Base-by-base conservation (phyloP, 2,113 vertebrate genomes). In the Callithrix jacchus region DNA sequence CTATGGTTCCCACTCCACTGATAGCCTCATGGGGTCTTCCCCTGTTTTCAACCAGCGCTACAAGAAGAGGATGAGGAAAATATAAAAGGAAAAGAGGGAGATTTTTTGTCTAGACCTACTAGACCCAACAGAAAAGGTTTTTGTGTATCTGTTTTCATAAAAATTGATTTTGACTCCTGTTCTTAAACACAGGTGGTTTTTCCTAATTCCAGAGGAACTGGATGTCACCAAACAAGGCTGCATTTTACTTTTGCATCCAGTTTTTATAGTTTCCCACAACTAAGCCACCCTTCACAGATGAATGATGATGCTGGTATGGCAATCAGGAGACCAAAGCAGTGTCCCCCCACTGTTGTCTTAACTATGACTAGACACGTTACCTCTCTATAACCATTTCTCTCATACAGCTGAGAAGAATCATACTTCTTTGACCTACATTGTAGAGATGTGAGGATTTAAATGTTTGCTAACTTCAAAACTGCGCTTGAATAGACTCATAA, bases 41-140 rank as follows among this genome's bases (percentile, higher is more conserved):
- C 99, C 99, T 0, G 99, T 99, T 95, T 99, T 99, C 98, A 99
- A 99, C 97, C 99, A 99, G 97, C 99, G 99, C 92, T 99, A 99
- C 93, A 99, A 99, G 98, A 99, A 99, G 95, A 99, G 99, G 87
- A 98, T 99, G 95, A 99, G 99, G 98, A 99, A 99, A 98, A 99
- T 99, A 98, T 99, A 98, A 99, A 68, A 85, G 66, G 73, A 80
- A 84, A 52, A 82, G 25, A 42, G 3, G 74, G 56, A 82, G 37
- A 45, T 58, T 61, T 93, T 66, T 64, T 64, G 47, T 89, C 37
- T 23, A 71, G 64, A 66, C 58, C 25, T 40, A 6, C 1, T 88
- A 42, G 14, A 61, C 18, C 27, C 40, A 90, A 49, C 47, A 83
- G 93, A 80, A 84, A 94, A 80, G 27, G 73, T 32, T 74, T 13